A percentile compares a stretch with the other conserved stretches of the same genome.
Conservation (phyloP, 2,797 vertebrate species). For the Clarias laeviceps region DNA sequence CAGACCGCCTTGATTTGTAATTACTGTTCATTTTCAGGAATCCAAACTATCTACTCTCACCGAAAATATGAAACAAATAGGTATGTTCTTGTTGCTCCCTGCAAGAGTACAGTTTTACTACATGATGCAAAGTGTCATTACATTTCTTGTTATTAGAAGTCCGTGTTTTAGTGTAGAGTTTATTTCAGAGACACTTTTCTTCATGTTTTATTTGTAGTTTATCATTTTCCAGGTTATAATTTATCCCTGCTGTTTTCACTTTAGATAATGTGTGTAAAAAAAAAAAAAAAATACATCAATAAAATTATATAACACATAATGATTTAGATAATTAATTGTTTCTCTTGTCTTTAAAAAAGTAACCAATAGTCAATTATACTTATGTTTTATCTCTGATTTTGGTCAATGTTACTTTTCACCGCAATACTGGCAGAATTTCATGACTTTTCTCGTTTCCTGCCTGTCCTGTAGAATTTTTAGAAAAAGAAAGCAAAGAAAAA, state of each 20-base stretch:
- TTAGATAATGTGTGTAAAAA: neutral
- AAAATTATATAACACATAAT: no score
- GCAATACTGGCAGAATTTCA: neutral
- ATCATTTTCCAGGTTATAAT: neutral
- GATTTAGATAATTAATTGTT: neutral
- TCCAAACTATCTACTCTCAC: slow-evolving; percentile 68
- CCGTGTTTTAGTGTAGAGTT: neutral
- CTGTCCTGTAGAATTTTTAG: slow-evolving; percentile 67
- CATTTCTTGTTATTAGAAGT: neutral
- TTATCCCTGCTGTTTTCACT: neutral
- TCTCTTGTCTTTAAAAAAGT: neutral
- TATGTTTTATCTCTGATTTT: no score
- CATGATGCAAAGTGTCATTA: neutral
- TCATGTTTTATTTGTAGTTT: neutral
- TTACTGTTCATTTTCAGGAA: slow-evolving; percentile 66
- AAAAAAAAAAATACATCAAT: neutral
- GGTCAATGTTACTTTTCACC: neutral
- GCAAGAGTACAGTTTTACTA: neutral
- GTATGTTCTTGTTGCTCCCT: slow-evolving; percentile 61
- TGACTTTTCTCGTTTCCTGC: neutral
- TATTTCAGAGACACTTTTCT: neutral
- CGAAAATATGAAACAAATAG: slow-evolving; percentile 80
- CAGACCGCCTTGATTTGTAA: slow-evolving; percentile 20
- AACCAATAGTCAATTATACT: neutral
- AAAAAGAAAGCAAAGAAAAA: slow-evolving; percentile 84